Evolutionary conservation across 2,113 vertebrate genomes (phyloP).

Genomic region (Tragelaphus scriptus): DNA sequence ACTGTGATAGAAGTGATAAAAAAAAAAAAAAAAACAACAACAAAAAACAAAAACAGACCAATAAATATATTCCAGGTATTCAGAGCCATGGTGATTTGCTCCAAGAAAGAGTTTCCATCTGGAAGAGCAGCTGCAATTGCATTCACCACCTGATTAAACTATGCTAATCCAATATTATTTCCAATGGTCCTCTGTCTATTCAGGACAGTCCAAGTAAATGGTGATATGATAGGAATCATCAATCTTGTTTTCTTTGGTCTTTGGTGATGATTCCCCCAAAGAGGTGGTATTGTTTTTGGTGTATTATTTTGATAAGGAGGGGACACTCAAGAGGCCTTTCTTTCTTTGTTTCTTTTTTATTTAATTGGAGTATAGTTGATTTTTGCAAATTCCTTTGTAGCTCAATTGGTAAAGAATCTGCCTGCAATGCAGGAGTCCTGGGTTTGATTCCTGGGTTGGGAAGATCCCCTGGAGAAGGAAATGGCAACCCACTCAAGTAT

Average conservation of each 20-base stretch:
- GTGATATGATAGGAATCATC: not conserved
- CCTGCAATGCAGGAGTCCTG: not conserved
- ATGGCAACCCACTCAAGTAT: not conserved
- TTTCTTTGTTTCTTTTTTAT: not conserved
- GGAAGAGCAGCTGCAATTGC: not conserved
- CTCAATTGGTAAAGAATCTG: not conserved
- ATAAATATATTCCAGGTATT: not conserved
- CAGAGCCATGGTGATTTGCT: not conserved
- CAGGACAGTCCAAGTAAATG: not conserved
- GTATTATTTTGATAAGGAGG: not conserved
- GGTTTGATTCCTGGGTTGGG: not conserved
- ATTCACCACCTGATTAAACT: conserved; percentile 8
- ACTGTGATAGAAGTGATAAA: not conserved
- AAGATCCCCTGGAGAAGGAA: not conserved
- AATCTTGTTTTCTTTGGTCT: not conserved
- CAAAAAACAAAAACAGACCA: no score
- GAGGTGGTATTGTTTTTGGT: not conserved
- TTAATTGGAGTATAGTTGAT: not conserved
- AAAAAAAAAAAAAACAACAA: not conserved
- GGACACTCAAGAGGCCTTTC: not conserved
- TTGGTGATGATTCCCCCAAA: not conserved
- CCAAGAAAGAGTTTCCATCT: conserved; percentile 23
- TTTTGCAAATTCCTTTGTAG: not conserved
- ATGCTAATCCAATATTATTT: not conserved
- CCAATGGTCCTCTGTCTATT: not conserved